phyloP scores from a whole-genome alignment of 2,797 vertebrate species.

The Odontamblyopus rebecca region DNA sequence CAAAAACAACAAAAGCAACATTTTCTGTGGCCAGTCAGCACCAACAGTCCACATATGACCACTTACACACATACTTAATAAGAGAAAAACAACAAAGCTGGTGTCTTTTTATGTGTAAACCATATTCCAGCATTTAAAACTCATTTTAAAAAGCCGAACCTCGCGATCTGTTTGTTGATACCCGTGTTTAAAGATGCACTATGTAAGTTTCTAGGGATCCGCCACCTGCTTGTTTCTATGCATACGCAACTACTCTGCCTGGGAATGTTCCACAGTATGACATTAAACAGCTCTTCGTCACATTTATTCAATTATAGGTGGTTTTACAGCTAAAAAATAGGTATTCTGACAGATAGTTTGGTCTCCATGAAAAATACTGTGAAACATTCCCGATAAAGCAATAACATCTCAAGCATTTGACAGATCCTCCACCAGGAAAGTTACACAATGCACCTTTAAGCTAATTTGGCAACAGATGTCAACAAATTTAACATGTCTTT shows the following conservation, averaged over 20 bases:
- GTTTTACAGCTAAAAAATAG: no score
- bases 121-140: conserved; percentile 30
- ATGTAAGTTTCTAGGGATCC: no score
- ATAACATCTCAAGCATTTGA: no score
- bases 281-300: no score
- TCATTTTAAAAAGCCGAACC: conserved; percentile 33
- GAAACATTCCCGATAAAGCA: no score
- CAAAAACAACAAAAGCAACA: conserved; percentile 37
- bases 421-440: no score
- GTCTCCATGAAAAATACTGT: no score
- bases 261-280: no score
- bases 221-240: no score
- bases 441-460: not conserved
- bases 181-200: conserved; percentile 2
- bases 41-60: conserved; percentile 28
- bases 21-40: conserved; percentile 27
- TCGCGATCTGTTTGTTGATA: conserved; percentile 13
- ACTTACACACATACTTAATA: conserved; percentile 29
- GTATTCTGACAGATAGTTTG: no score
- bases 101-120: conserved; percentile 48
- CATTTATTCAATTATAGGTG: no score
- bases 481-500: conserved; percentile 16
- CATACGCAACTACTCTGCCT: no score
- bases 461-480: conserved; percentile 49
- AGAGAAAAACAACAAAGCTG: conserved; percentile 46